A percentile compares a stretch with the other conserved stretches of the same genome.
Evolutionary conservation across 2,113 vertebrate genomes (phyloP).

Genomic region (Heloderma charlesbogerti): DNA sequence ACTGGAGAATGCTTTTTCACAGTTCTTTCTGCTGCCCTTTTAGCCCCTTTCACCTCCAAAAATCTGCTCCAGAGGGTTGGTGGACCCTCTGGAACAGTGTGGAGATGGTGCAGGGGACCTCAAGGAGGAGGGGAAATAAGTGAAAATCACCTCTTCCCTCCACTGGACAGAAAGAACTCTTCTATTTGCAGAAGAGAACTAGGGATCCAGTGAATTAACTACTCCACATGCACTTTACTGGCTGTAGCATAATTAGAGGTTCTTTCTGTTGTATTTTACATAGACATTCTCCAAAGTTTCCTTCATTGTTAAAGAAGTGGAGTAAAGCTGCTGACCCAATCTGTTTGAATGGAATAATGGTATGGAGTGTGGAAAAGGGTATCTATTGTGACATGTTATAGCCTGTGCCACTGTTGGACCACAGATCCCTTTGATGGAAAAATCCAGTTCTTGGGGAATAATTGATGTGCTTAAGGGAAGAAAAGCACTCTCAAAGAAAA

Average conservation of each 20-base stretch:
- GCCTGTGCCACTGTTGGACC: not conserved
- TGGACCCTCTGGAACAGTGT: no score
- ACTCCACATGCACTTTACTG: no score
- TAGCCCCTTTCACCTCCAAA: no score
- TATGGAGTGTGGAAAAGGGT: not conserved
- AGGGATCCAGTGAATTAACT: not conserved
- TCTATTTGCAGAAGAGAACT: not conserved
- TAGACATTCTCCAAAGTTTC: not conserved
- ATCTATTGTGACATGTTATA: not conserved
- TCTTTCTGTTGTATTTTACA: not conserved
- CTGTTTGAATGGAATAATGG: not conserved
- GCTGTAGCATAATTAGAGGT: not conserved
- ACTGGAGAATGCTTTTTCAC: no score
- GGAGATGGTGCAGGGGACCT: no score
- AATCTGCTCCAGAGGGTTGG: no score
- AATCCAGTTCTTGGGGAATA: not conserved
- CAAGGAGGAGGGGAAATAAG: not conserved
- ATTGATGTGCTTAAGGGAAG: not conserved
- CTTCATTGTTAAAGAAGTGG: not conserved
- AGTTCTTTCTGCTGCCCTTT: no score
- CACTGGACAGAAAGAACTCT: not conserved
- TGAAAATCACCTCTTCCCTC: not conserved
- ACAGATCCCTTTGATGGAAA: not conserved
- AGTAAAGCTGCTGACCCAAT: not conserved
- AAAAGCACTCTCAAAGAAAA: not conserved